Conservation (phyloP, 2,113 vertebrate species). For the Macrotus californicus region DNA sequence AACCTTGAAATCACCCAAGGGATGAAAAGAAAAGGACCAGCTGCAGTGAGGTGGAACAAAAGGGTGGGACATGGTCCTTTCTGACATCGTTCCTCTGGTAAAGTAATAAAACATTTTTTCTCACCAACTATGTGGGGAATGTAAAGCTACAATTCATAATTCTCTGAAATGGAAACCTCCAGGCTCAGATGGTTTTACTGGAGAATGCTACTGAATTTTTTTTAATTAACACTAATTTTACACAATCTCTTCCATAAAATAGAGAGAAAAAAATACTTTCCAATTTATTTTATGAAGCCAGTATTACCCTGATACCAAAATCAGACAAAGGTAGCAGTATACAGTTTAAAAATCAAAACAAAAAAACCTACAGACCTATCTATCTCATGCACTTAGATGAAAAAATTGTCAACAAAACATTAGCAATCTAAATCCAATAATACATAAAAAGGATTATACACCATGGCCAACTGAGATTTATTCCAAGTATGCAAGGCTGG, state of each 20-base stretch:
- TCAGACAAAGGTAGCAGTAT: background rate
- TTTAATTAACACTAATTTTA: background rate
- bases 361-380: background rate
- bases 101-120: conserved; percentile 4
- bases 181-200: background rate
- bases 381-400: background rate
- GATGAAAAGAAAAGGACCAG: background rate
- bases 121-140: background rate
- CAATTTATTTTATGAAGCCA: background rate
- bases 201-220: background rate
- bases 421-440: background rate
- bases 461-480: background rate
- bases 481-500: background rate
- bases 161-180: background rate
- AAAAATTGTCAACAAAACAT: conserved; percentile 27
- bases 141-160: background rate
- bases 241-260: background rate
- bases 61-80: background rate
- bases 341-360: background rate
- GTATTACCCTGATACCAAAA: conserved; percentile 9
- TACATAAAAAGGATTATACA: background rate
- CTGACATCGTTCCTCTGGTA: background rate
- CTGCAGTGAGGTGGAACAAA: background rate
- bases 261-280: background rate
- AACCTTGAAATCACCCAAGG: background rate